These are phyloP conservation scores for Ciona savignyi DNA, from an alignment of 23 tunicate genomes.

Conservation along the genomic window DNA sequence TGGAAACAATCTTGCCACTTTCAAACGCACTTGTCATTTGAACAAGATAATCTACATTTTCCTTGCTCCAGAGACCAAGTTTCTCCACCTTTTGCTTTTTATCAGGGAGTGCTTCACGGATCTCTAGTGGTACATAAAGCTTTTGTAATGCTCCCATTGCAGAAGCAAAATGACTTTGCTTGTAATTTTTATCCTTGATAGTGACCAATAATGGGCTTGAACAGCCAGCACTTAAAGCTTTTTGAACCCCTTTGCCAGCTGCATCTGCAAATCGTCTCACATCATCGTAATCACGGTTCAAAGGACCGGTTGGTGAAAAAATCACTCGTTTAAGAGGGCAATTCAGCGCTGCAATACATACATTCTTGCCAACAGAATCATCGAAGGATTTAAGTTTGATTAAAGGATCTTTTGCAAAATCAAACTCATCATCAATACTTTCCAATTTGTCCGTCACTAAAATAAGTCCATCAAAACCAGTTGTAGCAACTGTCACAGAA, in stretches of 20 bases:
- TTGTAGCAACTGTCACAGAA: not conserved
- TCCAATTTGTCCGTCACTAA: constrained; percentile 28
- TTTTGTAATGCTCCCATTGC: constrained; percentile 76
- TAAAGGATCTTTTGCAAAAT: constrained; percentile 38
- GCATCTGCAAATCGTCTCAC: constrained; percentile 89
- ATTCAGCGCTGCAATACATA: constrained; percentile 20
- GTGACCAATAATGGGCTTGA: constrained; percentile 53
- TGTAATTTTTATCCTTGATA: constrained; percentile 29
- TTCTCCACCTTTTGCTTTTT: constrained; percentile 32
- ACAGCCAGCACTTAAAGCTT: constrained; percentile 80
- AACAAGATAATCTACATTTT: not conserved
- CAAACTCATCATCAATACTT: constrained; percentile 18
- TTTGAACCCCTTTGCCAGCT: constrained; percentile 53
- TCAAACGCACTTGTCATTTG: not conserved
- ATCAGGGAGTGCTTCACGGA: constrained; percentile 69
- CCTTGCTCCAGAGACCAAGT: not conserved
- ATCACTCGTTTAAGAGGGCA: constrained; percentile 49
- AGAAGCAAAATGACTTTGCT: constrained; percentile 25
- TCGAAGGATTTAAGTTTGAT: constrained; percentile 30
- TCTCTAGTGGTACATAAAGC: constrained; percentile 73
- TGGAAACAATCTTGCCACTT: not conserved
- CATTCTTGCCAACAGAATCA: constrained; percentile 39
- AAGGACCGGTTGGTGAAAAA: constrained; percentile 86
- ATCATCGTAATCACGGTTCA: constrained; percentile 92
- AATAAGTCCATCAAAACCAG: constrained; percentile 25